phyloP scores from a whole-genome alignment of 2,113 vertebrate genomes.

The Corapipo altera region DNA sequence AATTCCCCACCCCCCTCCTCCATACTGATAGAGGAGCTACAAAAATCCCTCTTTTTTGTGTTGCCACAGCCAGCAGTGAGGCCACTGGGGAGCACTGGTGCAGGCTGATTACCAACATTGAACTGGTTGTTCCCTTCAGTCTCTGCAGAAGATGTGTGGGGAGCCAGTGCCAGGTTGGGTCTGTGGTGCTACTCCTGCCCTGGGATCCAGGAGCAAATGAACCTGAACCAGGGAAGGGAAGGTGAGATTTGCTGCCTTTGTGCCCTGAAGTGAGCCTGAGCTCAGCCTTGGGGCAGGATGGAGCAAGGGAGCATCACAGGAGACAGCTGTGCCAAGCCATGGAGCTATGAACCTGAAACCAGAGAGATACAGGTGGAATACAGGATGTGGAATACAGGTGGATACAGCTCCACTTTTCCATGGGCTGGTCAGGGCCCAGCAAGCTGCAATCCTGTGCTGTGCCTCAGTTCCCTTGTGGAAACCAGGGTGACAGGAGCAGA shows the following conservation, averaged over 20 bases:
- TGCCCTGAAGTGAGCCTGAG: background rate
- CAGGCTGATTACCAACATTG: background rate
- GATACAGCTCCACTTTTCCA: background rate
- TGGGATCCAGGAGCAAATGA: background rate
- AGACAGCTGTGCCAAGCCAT: background rate
- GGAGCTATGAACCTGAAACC: background rate
- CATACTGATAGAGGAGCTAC: background rate
- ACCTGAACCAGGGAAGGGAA: background rate
- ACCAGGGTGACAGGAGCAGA: fast-evolving
- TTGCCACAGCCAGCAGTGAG: background rate
- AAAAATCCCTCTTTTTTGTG: background rate
- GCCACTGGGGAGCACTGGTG: fast-evolving
- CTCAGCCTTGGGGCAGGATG: background rate
- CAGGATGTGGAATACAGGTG: no score
- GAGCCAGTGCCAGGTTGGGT: background rate
- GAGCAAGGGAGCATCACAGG: background rate
- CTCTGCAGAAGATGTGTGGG: fast-evolving
- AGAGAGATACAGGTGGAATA: background rate
- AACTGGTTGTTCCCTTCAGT: background rate
- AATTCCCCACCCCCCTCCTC: background rate
- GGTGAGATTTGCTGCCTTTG: background rate
- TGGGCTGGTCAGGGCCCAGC: background rate
- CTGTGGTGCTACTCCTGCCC: background rate
- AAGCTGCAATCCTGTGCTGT: background rate
- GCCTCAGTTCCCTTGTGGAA: background rate